These are phyloP conservation scores for Ateles fusciceps DNA, from an alignment of 2,797 vertebrate species.

Conservation along the genomic window DNA sequence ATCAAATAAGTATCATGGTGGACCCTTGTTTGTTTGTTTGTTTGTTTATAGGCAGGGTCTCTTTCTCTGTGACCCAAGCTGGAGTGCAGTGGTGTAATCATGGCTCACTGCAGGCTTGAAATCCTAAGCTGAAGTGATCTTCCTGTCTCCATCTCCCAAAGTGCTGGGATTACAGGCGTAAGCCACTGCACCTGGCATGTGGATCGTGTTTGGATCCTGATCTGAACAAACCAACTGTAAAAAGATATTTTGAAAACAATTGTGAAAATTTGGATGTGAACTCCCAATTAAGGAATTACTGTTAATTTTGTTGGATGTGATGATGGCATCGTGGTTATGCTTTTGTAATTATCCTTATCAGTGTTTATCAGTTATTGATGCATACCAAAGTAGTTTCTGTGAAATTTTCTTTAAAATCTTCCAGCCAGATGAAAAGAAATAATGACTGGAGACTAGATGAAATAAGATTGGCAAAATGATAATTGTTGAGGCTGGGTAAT, in stretches of 20 bases:
- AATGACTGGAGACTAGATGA: background rate
- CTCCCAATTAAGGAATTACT: background rate
- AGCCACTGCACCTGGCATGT: too few relatives aligned
- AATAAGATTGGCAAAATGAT: constrained; percentile 27
- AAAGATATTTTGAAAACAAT: constrained; percentile 35
- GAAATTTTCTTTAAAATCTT: background rate
- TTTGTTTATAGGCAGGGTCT: too few relatives aligned
- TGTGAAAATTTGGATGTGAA: background rate
- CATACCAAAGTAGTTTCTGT: background rate
- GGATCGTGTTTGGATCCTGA: background rate
- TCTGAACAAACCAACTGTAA: background rate
- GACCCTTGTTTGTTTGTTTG: background rate
- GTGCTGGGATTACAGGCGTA: too few relatives aligned
- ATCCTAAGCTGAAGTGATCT: too few relatives aligned
- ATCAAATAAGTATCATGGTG: background rate
- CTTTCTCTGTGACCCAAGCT: too few relatives aligned
- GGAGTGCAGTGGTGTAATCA: too few relatives aligned
- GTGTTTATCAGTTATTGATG: background rate
- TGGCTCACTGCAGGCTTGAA: too few relatives aligned
- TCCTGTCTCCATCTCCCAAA: too few relatives aligned
- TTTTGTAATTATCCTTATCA: background rate
- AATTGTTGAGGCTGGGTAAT: background rate
- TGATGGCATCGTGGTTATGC: background rate
- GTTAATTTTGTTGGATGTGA: background rate
- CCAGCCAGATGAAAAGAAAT: background rate